Evolutionary conservation across 1,140 invertebrate genomes (phyloP).

Genomic region (Daktulosphaira vitifoliae): DNA sequence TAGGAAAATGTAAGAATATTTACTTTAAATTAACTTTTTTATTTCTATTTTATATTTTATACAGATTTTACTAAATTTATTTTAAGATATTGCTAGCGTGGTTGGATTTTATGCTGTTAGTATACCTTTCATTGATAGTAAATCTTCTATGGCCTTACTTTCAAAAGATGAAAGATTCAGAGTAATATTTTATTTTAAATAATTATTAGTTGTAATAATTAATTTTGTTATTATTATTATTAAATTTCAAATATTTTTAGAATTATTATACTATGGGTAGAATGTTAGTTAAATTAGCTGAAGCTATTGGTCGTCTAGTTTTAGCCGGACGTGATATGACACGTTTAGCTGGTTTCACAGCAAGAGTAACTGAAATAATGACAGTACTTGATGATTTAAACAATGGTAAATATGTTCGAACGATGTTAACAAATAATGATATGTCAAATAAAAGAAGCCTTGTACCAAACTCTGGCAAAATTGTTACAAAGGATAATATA

Average conservation of each 20-base stretch:
- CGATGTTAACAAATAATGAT: constrained; percentile 63
- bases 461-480: constrained; percentile 64
- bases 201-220: background rate
- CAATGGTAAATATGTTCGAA: constrained; percentile 72
- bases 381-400: constrained; percentile 80
- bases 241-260: constrained; percentile 47
- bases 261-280: constrained; percentile 93
- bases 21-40: too few relatives aligned
- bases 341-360: constrained; percentile 84
- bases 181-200: constrained; percentile 44
- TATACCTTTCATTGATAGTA: constrained; percentile 77
- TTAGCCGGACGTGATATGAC: constrained; percentile 90
- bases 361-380: constrained; percentile 82
- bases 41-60: constrained; percentile 6
- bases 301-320: constrained; percentile 89
- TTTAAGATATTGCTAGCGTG: constrained; percentile 81
- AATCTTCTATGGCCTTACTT: constrained; percentile 53
- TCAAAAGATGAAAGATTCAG: constrained; percentile 60
- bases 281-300: constrained; percentile 93
- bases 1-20: constrained; percentile 81
- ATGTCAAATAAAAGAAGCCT: constrained; percentile 38
- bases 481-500: constrained; percentile 80
- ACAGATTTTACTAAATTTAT: constrained; percentile 34
- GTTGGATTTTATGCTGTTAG: constrained; percentile 93
- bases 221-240: constrained; percentile 41